Evolutionary conservation across 2,113 vertebrate genomes (phyloP).

Genomic region (Amblyornis subalaris): DNA sequence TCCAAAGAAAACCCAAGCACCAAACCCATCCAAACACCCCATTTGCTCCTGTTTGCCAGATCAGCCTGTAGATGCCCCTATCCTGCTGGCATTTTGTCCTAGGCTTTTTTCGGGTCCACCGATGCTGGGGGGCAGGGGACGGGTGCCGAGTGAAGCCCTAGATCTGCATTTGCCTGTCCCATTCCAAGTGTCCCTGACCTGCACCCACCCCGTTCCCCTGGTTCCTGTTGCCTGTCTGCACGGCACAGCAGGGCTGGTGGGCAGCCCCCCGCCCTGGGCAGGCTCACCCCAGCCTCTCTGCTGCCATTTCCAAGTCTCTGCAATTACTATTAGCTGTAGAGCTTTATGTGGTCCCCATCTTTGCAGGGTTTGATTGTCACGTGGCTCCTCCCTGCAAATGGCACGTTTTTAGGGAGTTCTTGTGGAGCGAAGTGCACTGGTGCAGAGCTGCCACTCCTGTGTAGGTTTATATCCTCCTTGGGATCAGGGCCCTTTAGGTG

Average conservation of each 20-base stretch:
- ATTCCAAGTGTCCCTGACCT: accelerated
- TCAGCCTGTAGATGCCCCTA: neutral
- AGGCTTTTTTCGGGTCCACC: accelerated
- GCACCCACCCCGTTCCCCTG: accelerated
- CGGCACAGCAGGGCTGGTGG: accelerated
- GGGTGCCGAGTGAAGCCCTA: accelerated
- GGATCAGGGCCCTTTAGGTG: neutral
- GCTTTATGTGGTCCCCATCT: neutral
- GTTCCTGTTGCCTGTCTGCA: neutral
- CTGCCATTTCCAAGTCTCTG: neutral
- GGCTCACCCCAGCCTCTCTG: neutral
- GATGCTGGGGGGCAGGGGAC: accelerated
- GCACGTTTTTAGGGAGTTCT: neutral
- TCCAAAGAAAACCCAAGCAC: neutral
- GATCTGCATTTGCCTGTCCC: neutral
- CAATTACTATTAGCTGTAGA: neutral
- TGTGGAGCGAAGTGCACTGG: accelerated
- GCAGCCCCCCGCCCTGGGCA: neutral
- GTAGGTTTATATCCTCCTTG: neutral
- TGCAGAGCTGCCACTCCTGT: neutral
- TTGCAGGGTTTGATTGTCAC: neutral
- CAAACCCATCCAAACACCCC: neutral
- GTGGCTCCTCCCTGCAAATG: neutral
- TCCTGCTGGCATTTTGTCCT: neutral
- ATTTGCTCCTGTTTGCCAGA: neutral